These are phyloP conservation scores for Chinchilla lanigera DNA, from an alignment of 2,113 vertebrate genomes.

Conservation along the genomic window DNA sequence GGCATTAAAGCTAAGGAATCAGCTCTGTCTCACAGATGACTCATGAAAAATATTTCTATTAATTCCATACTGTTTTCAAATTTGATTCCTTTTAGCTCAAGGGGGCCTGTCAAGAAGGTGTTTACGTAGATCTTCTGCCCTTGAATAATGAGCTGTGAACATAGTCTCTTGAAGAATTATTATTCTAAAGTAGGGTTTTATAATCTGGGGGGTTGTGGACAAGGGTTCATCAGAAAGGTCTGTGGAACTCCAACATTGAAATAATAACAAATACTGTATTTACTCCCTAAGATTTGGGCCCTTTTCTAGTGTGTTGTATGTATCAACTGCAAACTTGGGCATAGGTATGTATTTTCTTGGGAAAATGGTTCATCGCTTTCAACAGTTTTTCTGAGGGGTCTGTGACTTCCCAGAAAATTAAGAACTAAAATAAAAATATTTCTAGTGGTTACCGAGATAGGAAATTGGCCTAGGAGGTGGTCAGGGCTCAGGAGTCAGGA, in stretches of 20 bases:
- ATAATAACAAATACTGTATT: neutral
- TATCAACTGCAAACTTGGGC: neutral
- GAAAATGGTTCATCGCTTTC: neutral
- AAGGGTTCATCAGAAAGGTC: neutral
- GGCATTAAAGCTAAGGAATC: neutral
- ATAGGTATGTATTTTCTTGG: neutral
- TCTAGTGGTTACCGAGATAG: neutral
- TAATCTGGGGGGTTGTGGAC: neutral
- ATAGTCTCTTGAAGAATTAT: neutral
- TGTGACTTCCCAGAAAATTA: neutral
- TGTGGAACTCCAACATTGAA: neutral
- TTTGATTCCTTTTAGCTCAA: slow-evolving; percentile 36
- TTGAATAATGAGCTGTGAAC: neutral
- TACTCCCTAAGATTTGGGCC: neutral
- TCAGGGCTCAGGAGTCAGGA: neutral
- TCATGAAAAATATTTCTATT: neutral
- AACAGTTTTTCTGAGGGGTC: slow-evolving; percentile 4
- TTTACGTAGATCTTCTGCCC: neutral
- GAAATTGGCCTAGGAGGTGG: neutral
- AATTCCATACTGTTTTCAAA: neutral
- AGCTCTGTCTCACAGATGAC: neutral
- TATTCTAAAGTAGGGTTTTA: slow-evolving; percentile 10
- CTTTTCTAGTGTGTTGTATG: neutral
- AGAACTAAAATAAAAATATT: neutral
- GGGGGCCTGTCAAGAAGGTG: neutral